Evolutionary conservation across 2,113 vertebrate species (phyloP), one percentile per base, ranked within the genome.

Genomic region (Lepus americanus): DNA sequence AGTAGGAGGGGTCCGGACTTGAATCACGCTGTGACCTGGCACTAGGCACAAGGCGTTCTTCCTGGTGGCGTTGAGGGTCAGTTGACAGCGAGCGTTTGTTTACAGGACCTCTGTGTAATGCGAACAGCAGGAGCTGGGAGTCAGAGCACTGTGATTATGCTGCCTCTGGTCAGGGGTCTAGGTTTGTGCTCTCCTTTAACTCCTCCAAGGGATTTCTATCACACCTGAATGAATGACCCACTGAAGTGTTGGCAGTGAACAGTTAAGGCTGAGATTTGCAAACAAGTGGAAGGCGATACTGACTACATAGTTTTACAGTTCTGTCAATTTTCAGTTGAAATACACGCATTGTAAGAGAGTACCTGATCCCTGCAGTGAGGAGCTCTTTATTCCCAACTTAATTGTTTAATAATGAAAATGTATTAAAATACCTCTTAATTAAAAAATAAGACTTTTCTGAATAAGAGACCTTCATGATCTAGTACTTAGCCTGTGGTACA

Each of bases 101-200:
- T 63, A 49, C 87, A 88, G 67, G 27, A 27, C 23, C 72, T 61
- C 70, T 77, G 20, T 73, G 69, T 39, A 39, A 39, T 39, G 39
- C 4, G 39, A 39, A 39, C 39, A 6, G 39, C 39, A 39, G 39
- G n/a, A 16, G 44, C 39, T 73, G 0, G 53, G n/a, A 81, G 39
- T 87, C 36, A 81, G 53, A 33, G 83, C 29, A 85, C 77, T 87
- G 33, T 87, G 76, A 83, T 85, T 29, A 67, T 89, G 72, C 44
- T 78, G 55, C 55, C 63, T 81, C 64, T 94, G 39, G 82, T 70
- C 87, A 29, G 6, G 61, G 78, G 13, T 93, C 29, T 76, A 51
- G 22, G 89, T 78, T 93, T 94, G 64, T 93, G 92, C 23, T 93
- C n/a, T 79, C 44, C 19, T n/a, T 93, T 76, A 76, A 61, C 61